Evolutionary conservation across 2,797 vertebrate species (phyloP).

Genomic region (Balearica regulorum): DNA sequence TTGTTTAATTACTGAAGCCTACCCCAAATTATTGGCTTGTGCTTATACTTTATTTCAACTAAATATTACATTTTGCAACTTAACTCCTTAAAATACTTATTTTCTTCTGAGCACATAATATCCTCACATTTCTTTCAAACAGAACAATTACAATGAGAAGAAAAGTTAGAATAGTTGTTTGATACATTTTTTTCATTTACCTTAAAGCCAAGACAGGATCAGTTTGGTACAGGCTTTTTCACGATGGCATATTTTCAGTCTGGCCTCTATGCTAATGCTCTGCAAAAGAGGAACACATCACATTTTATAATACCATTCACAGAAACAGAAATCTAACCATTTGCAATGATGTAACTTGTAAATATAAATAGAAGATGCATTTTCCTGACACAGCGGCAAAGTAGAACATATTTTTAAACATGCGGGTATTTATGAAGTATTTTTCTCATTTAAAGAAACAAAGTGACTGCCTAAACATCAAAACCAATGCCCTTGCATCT

Average conservation of each 20-base stretch:
- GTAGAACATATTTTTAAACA: not conserved
- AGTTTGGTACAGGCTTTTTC: not conserved
- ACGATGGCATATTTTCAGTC: not conserved
- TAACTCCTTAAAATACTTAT: not conserved
- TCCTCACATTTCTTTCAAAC: not conserved
- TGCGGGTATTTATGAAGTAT: not conserved
- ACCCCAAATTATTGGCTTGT: not conserved
- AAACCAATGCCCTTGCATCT: not conserved
- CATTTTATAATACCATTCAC: not conserved
- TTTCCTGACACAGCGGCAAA: not conserved
- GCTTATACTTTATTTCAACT: not conserved
- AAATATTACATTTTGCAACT: not conserved
- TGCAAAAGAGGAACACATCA: slow-evolving; percentile 32
- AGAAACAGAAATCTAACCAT: not conserved
- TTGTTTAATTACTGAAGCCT: not conserved
- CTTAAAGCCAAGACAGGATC: not conserved
- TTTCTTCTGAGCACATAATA: not conserved
- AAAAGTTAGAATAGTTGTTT: not conserved
- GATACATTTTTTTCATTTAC: not conserved
- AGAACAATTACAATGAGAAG: not conserved
- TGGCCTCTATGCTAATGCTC: not conserved
- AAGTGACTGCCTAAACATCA: not conserved
- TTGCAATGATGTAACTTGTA: not conserved
- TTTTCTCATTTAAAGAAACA: not conserved
- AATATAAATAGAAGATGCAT: not conserved